Evolutionary conservation across 2,113 vertebrate species (phyloP), one percentile per base, ranked within the genome.

Genomic region (Limnothrissa miodon): DNA sequence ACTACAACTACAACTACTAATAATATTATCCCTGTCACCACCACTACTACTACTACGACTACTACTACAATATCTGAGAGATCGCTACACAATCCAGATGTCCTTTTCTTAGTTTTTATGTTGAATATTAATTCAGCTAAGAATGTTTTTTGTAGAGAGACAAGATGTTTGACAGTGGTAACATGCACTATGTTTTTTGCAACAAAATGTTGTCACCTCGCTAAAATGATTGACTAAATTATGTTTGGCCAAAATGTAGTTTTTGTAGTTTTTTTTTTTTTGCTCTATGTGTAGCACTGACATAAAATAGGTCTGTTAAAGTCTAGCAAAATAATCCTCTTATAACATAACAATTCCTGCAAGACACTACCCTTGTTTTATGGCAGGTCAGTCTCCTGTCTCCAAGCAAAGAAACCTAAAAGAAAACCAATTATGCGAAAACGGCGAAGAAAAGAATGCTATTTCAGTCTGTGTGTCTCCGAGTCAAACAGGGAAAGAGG

Each of bases 401-500:
- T 13, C 46, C 15, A 10, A 1, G 46, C 11, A 15, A 48, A 48
- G 46, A 56, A 56, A 56, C 53, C 53, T n/a, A 56, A n/a, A 21
- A 56, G 53, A 56, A 56, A 56, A 62, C 59, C n/a, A 62, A 62
- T 62, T 11, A 1, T 62, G 59, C 59, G 81, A 85, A 81, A 85
- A 36, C 29, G 13, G 29, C 1, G 9, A 15, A 25, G 59, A 10
- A 39, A 29, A 45, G 46, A 79, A 79, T 45, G 79, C 39, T 15
- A 36, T 36, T 29, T 62, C 44, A 45, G 84, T 82, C 25, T 80
- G 82, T 78, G 46, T 66, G 45, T 74, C 70, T 25, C 42, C 42
- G 83, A 87, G 85, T 86, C 92, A 90, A 86, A 62, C 11, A 56
- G 66, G 66, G 66, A 83, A 80, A 88, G 74, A 87, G 89, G 88